Evolutionary conservation across 2,797 vertebrate genomes (phyloP).

Genomic region (Leptodactylus fallax): DNA sequence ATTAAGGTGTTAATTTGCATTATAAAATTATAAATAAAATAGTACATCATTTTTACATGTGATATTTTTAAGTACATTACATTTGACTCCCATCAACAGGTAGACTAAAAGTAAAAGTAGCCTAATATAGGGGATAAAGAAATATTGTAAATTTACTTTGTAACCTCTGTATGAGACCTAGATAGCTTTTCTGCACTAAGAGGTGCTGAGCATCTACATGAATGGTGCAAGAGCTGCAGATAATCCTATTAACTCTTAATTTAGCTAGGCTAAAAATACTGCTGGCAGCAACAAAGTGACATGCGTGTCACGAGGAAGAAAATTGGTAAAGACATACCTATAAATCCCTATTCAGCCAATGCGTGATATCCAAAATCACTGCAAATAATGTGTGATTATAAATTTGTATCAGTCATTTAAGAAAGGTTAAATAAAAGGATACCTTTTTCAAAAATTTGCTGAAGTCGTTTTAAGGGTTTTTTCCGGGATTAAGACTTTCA

Average conservation of each 20-base stretch:
- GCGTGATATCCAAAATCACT: not conserved
- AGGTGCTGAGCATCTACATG: conserved; percentile 27
- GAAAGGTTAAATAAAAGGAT: too few relatives aligned
- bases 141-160: not conserved
- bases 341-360: not conserved
- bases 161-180: not conserved
- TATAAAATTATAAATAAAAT: too few relatives aligned
- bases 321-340: not conserved
- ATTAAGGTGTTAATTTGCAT: too few relatives aligned
- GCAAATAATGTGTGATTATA: not conserved
- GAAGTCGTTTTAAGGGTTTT: too few relatives aligned
- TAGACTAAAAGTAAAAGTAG: not conserved
- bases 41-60: too few relatives aligned
- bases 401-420: not conserved
- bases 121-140: not conserved
- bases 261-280: conserved; percentile 46
- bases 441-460: too few relatives aligned
- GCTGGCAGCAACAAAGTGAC: conserved; percentile 20
- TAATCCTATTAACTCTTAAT: conserved; percentile 61
- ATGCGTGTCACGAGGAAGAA: conserved; percentile 24
- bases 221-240: not conserved
- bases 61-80: not conserved
- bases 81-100: not conserved
- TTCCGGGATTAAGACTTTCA: too few relatives aligned
- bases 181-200: not conserved